Evolutionary conservation across 2,113 vertebrate genomes (phyloP).

Genomic region (Corythoichthys haematopterus): DNA sequence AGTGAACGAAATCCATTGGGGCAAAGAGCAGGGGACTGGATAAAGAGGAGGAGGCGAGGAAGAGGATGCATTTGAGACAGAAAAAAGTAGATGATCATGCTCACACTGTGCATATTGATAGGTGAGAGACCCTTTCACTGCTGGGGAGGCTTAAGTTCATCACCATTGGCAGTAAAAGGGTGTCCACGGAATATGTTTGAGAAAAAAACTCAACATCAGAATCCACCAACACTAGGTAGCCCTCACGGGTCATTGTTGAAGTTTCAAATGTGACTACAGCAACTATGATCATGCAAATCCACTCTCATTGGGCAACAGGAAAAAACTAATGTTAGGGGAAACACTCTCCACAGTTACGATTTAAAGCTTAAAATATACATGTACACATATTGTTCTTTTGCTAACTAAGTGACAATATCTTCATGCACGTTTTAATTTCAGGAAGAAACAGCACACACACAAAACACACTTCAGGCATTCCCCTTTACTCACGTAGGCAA

Average conservation of each 20-base stretch:
- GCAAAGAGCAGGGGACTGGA: conserved; percentile 9
- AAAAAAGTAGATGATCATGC: conserved; percentile 61
- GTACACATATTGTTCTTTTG: conserved; percentile 4
- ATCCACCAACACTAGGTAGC: conserved; percentile 19
- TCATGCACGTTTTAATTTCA: conserved; percentile 83
- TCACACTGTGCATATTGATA: conserved; percentile 69
- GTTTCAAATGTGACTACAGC: conserved; percentile 22
- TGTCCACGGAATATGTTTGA: conserved; percentile 26
- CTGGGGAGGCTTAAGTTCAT: conserved; percentile 12
- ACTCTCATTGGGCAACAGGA: conserved; percentile 25
- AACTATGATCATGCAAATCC: conserved; percentile 29
- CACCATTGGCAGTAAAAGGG: conserved; percentile 59
- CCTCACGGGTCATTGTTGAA: conserved; percentile 12
- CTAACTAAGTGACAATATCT: conserved; percentile 61
- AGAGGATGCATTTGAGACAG: conserved; percentile 40
- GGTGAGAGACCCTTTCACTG: conserved; percentile 63
- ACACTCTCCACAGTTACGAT: conserved; percentile 24
- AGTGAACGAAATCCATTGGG: neutral
- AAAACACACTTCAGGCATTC: conserved; percentile 73
- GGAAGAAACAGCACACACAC: conserved; percentile 74
- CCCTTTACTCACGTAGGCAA: conserved; percentile 82
- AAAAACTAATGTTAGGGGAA: conserved; percentile 16
- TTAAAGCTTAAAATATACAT: conserved; percentile 22
- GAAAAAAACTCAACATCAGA: conserved; percentile 30
- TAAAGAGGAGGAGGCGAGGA: conserved; percentile 7